Conservation (phyloP, 2,888 invertebrate species). For the Phytoseiulus persimilis region DNA sequence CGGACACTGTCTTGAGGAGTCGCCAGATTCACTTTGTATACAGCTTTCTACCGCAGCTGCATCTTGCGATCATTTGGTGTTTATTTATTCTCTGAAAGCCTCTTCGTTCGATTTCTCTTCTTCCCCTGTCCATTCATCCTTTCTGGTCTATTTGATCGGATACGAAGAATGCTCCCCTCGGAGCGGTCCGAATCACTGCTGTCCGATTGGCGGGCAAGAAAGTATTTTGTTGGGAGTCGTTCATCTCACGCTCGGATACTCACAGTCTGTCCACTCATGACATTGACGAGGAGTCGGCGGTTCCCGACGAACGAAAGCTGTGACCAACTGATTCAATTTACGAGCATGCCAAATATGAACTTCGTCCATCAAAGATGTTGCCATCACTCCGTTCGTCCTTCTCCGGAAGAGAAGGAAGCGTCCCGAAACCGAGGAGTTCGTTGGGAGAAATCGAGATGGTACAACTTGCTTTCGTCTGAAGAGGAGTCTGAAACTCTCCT, state of each 20-base stretch:
- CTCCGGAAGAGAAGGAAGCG: no score
- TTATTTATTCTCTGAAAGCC: neutral
- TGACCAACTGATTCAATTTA: neutral
- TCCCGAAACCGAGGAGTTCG: no score
- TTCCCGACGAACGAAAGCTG: neutral
- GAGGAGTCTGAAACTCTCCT: no score
- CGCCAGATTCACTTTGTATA: neutral
- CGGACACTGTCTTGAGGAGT: neutral
- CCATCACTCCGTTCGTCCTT: no score
- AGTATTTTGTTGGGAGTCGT: neutral
- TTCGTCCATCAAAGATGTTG: neutral
- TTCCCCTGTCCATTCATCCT: neutral
- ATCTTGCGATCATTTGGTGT: neutral
- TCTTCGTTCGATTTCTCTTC: neutral
- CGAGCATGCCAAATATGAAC: neutral
- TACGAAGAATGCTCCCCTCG: neutral
- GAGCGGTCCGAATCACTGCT: neutral
- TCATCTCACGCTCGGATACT: neutral
- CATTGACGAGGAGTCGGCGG: neutral
- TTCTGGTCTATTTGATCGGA: neutral
- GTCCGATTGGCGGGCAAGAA: neutral
- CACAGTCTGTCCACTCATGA: neutral
- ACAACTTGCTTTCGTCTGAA: no score
- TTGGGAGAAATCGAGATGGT: no score
- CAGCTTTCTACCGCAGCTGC: no score